Evolutionary conservation across 1,140 invertebrate genomes (phyloP), one percentile per base, ranked within the genome.

Genomic region (Protaetia brevitarsis): DNA sequence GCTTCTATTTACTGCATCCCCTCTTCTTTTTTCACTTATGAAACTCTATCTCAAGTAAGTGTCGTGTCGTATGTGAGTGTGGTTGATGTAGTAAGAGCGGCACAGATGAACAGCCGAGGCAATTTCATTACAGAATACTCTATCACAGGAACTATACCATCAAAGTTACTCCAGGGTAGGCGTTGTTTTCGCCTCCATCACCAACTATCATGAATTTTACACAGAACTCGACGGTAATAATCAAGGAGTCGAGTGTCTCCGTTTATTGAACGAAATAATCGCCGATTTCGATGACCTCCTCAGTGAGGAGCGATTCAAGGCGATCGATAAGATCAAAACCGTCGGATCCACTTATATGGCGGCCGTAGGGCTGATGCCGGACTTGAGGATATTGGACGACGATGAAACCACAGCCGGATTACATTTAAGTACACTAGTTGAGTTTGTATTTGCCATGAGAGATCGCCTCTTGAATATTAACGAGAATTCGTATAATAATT

Each of bases 301-400:
- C 10, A 89, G 89, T 64, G 92, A 95, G 75, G 92, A 94, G 66
- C 81, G 90, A 26, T 97, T 95, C 76, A 87, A 86, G 68, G 88
- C 90, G 26, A 91, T 97, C 71, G 96, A 98, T 79, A 98, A 98
- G 80, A 98, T 98, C 65, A 98, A 98, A 82, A 98, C 95, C 1
- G 93, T 97, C 8, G 94, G 95, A 7, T 94, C 92, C 7, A 97
- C 94, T 2, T 98, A 96, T 78, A 98, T 98, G 95, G 95, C 94
- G 1, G 96, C 95, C 0, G 92, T 96, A 8, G 96, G 96, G 0
- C 82, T 98, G 11, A 94, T 93, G 79, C 87, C 92, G 0, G 90
- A 88, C 61, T 78, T 82, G 60, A 78, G 86, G 71, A 84, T 90
- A 80, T 73, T 87, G 79, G 84, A 93, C 82, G 78, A 91, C 80